A percentile compares a stretch with the other conserved stretches of the same genome.
Evolutionary conservation across 2,113 vertebrate genomes (phyloP).

Genomic region (Orientallactaga bullata): DNA sequence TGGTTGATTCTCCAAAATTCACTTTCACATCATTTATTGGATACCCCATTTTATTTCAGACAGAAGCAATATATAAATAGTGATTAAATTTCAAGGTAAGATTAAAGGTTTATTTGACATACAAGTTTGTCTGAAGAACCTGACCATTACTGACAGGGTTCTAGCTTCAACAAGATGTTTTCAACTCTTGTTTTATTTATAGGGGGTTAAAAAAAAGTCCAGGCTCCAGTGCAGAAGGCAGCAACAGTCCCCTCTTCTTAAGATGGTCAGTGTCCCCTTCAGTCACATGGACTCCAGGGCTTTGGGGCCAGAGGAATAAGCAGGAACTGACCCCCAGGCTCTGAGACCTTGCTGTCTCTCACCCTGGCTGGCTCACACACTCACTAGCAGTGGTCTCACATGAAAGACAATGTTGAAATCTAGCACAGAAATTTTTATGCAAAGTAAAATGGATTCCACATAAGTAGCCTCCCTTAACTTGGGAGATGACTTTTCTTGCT

Average conservation of each 20-base stretch:
- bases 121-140: neutral
- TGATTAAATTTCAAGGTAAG: neutral
- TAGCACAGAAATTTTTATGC: neutral
- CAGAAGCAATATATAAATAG: neutral
- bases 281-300: neutral
- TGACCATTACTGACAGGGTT: constrained; percentile 10
- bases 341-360: neutral
- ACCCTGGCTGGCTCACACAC: neutral
- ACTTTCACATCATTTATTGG: neutral
- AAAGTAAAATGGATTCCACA: neutral
- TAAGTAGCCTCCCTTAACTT: neutral
- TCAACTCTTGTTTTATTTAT: neutral
- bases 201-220: neutral
- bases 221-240: neutral
- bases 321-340: neutral
- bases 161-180: constrained; percentile 20
- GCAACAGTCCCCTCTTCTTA: neutral
- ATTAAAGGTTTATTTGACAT: neutral
- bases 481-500: neutral
- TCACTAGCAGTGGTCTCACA: neutral
- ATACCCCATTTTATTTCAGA: neutral
- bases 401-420: neutral
- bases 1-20: neutral
- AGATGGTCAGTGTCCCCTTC: neutral
- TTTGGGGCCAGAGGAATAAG: neutral